Percentiles rank a stretch among this genome's conserved stretches.
These are phyloP conservation scores for Rousettus madagascariensis DNA, from an alignment of 2,797 vertebrate genomes.

Conservation along the genomic window DNA sequence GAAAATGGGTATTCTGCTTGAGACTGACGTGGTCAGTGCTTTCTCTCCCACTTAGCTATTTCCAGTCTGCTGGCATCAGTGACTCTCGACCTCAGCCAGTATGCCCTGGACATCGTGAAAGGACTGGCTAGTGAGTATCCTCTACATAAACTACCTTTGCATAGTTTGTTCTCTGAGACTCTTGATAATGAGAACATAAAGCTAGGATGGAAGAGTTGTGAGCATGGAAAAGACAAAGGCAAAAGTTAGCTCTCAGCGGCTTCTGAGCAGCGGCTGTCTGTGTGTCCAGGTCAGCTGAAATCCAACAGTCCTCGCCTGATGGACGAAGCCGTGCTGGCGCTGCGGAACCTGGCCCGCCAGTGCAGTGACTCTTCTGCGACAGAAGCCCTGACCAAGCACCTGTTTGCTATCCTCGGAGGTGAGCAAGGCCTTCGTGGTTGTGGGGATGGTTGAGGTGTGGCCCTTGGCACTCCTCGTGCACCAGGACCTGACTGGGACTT, in stretches of 20 bases:
- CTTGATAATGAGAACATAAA: background rate
- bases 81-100: slow-evolving; percentile 97
- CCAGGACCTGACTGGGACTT: fast-evolving
- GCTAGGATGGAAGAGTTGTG: background rate
- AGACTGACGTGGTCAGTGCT: background rate
- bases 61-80: slow-evolving; percentile 92
- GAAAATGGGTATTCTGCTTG: background rate
- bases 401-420: slow-evolving; percentile 97
- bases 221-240: background rate
- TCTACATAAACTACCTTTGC: background rate
- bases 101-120: slow-evolving; percentile 95
- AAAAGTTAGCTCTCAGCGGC: background rate
- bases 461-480: background rate
- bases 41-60: slow-evolving; percentile 86
- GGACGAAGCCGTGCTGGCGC: slow-evolving; percentile 93
- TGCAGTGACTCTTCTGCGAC: slow-evolving; percentile 93
- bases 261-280: slow-evolving; percentile 16
- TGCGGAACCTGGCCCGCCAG: slow-evolving; percentile 94
- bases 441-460: background rate
- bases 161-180: slow-evolving; percentile 18
- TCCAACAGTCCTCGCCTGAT: slow-evolving; percentile 95
- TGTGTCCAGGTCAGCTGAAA: slow-evolving; percentile 91
- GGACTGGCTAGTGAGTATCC: slow-evolving; percentile 93
- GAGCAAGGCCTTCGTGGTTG: slow-evolving; percentile 53
- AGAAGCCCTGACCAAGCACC: slow-evolving; percentile 91